Percentiles rank a stretch among this genome's conserved stretches.
These are phyloP conservation scores for Mormoops blainvillei DNA, from an alignment of 2,113 vertebrate genomes.

Conservation along the genomic window DNA sequence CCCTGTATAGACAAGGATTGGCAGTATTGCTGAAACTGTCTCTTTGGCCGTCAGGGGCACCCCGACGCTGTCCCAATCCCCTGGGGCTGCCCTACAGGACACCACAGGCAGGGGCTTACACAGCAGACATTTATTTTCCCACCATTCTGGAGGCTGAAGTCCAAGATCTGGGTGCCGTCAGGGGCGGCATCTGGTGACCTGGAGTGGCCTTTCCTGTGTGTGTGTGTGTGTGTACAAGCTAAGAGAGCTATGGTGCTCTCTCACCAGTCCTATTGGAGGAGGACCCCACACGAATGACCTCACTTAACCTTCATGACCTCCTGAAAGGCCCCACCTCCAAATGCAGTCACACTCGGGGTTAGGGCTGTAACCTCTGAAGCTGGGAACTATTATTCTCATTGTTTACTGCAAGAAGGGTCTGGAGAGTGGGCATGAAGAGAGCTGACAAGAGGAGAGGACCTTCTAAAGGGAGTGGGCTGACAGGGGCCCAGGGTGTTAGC, in stretches of 20 bases:
- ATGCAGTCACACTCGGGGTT: background rate
- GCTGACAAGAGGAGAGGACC: rapidly evolving
- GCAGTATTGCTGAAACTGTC: background rate
- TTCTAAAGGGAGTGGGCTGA: background rate
- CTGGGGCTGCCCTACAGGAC: background rate
- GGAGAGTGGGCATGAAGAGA: background rate
- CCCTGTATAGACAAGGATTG: no score
- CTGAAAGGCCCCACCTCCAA: background rate
- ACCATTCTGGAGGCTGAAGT: background rate
- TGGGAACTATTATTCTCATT: background rate
- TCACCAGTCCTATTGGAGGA: background rate
- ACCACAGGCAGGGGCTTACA: background rate
- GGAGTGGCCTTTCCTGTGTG: background rate
- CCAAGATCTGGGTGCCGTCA: background rate
- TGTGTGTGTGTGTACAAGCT: rapidly evolving
- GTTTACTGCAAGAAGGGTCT: background rate
- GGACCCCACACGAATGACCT: background rate
- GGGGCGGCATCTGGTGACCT: background rate
- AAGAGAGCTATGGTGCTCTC: background rate
- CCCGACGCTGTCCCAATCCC: background rate
- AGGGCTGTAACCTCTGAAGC: background rate
- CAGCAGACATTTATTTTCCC: background rate
- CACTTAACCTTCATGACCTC: background rate
- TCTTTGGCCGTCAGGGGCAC: background rate
- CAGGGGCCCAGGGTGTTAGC: background rate